phyloP scores from a whole-genome alignment of 2,113 vertebrate species.

The Poeciliopsis prolifica region DNA sequence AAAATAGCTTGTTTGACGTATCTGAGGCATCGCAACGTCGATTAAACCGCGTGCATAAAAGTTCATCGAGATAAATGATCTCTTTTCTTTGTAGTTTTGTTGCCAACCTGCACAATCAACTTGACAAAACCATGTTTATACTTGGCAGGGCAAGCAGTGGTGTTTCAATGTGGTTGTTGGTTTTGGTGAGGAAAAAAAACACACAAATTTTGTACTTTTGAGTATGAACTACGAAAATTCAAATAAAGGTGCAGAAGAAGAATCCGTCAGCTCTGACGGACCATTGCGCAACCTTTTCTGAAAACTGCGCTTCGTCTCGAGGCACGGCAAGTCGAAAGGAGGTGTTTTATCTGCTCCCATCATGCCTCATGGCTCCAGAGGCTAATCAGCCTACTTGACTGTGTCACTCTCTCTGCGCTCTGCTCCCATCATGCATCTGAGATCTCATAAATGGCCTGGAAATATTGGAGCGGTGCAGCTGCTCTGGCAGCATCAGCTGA shows the following conservation, averaged over 20 bases:
- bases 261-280: neutral
- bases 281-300: neutral
- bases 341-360: slow-evolving; percentile 8
- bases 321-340: neutral
- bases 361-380: slow-evolving; percentile 28
- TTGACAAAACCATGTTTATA: neutral
- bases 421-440: slow-evolving; percentile 38
- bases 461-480: slow-evolving; percentile 56
- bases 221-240: neutral
- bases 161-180: neutral
- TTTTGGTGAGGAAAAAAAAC: neutral
- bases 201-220: neutral
- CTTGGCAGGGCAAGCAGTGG: neutral
- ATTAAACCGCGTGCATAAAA: neutral
- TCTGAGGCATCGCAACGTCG: neutral
- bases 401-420: slow-evolving; percentile 34
- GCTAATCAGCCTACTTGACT: slow-evolving; percentile 44
- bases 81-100: neutral
- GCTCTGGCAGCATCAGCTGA: slow-evolving; percentile 46
- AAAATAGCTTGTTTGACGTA: neutral
- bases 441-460: slow-evolving; percentile 52
- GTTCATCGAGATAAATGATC: neutral
- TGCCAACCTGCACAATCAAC: neutral
- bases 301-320: neutral
- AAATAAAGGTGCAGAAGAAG: neutral